Percentiles rank a stretch among this genome's conserved stretches.
Evolutionary conservation across 2,888 invertebrate species (phyloP).

Genomic region (Philonicus albiceps): DNA sequence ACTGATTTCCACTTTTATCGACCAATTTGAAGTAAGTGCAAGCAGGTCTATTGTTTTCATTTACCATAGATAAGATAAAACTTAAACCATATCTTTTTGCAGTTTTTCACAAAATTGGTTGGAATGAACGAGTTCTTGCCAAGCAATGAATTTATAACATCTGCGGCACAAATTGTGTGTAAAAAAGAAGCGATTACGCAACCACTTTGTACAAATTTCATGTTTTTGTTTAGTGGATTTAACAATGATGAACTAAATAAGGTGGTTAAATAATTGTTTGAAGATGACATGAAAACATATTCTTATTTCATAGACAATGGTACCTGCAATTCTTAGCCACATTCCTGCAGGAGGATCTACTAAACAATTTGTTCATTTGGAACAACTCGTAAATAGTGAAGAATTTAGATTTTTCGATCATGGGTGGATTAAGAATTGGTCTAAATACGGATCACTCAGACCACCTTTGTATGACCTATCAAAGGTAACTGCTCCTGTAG

Average conservation of each 20-base stretch:
- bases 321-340: conserved; percentile 69
- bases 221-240: conserved; percentile 65
- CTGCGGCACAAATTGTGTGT: conserved; percentile 62
- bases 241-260: conserved; percentile 59
- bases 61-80: conserved; percentile 44
- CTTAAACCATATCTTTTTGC: background rate
- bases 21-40: conserved; percentile 39
- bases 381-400: conserved; percentile 58
- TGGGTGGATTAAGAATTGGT: conserved; percentile 60
- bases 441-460: conserved; percentile 61
- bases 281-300: conserved; percentile 63
- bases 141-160: conserved; percentile 61
- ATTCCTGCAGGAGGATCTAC: conserved; percentile 67
- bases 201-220: conserved; percentile 68
- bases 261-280: conserved; percentile 66
- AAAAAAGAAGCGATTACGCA: conserved; percentile 64
- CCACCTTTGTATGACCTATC: conserved; percentile 64
- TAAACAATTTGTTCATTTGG: conserved; percentile 65
- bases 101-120: conserved; percentile 30
- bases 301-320: conserved; percentile 59
- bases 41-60: background rate
- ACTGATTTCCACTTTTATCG: background rate
- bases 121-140: conserved; percentile 68
- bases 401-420: conserved; percentile 64
- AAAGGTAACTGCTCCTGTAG: conserved; percentile 62